These are phyloP conservation scores for Struthio camelus DNA, from an alignment of 2,113 vertebrate species.

Conservation along the genomic window DNA sequence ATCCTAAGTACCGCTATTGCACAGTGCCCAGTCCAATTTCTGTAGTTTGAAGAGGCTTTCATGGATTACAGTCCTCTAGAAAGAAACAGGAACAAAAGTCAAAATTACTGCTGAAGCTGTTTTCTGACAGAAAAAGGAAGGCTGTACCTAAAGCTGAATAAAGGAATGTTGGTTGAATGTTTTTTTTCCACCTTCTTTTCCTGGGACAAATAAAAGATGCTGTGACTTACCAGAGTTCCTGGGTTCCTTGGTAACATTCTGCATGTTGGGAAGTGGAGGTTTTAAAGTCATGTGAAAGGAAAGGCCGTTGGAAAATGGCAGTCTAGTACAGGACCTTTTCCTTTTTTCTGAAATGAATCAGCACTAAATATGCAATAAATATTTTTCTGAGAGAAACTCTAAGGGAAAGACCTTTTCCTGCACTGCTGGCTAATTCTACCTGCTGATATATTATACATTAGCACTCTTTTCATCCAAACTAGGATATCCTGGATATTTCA, in stretches of 20 bases:
- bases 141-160: neutral
- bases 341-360: neutral
- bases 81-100: neutral
- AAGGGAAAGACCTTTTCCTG: neutral
- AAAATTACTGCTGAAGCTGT: neutral
- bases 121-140: neutral
- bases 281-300: neutral
- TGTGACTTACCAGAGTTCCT: conserved; percentile 9
- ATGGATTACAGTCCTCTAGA: neutral
- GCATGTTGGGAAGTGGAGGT: neutral
- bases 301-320: neutral
- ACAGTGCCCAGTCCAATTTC: neutral
- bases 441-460: neutral
- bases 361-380: neutral
- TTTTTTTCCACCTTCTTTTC: neutral
- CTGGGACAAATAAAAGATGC: conserved; percentile 18
- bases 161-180: neutral
- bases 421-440: neutral
- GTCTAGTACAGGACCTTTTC: neutral
- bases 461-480: neutral
- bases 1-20: fast-evolving
- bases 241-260: conserved; percentile 53
- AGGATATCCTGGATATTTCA: neutral
- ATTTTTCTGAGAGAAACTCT: neutral
- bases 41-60: neutral